Base-by-base conservation (phyloP, 2,888 invertebrate species). In the Leptopilina syphax region DNA sequence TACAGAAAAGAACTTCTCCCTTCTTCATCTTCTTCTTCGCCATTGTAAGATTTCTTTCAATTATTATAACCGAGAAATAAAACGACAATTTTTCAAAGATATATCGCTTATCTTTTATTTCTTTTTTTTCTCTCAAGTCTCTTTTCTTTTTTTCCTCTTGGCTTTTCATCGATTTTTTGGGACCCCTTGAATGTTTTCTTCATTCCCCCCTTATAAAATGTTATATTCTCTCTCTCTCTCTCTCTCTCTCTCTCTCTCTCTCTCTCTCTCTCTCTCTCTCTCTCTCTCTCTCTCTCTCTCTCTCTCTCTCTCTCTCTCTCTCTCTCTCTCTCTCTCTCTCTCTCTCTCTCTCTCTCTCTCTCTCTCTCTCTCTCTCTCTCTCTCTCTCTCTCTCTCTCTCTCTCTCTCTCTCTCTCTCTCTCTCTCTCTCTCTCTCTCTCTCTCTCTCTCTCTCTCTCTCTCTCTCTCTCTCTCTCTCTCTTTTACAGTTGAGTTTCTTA, bases 131-230 rank as follows among this genome's bases (percentile, higher is more conserved):
- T 44, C 66, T 77, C 34, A 65, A 44, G 50, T 12, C 50, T 66
- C 63, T 54, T 44, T 77, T 27, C n/a, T 8, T 65, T 3, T 1
- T 47, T 54, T 8, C 77, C 47, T 54, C 66, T 65, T 50, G 65
- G 65, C 77, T 65, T 73, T 73, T 54, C 54, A 73, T 73, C 77
- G 77, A 77, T 65, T 65, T 65, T 65, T 47, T 47, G 65, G 66
- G 65, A 66, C 54, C 65, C 65, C 77, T 65, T 66, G 44, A 34
- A 34, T 9, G 34, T 66, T 18, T 50, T 50, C 12, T 12, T 27
- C 9, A 34, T 66, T 66, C 18, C 50, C 77, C 65, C 65, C 63
- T 10, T 12, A 8, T 44, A 44, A 44, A 44, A 8, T 8, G 44
- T 65, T 27, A 44, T 65, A 44, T 77, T 44, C 50, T 50, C 0